Conservation (phyloP, 2,888 invertebrate species). For the Brachyptera putata region DNA sequence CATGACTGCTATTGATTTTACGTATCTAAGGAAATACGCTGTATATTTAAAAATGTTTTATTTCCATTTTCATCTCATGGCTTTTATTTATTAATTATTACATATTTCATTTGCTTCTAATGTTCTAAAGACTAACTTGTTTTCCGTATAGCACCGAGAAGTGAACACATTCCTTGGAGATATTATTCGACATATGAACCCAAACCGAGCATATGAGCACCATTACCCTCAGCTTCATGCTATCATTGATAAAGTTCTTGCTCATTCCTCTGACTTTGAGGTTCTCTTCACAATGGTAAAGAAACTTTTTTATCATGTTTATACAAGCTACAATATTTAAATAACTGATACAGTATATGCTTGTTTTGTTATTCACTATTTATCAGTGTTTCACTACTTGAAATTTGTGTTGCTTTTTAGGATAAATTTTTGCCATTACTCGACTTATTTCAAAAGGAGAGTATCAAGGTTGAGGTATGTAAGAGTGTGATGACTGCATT, state of each 20-base stretch:
- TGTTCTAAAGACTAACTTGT: constrained; percentile 22
- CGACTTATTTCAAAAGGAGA: constrained; percentile 84
- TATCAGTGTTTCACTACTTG: no score
- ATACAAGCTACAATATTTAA: no score
- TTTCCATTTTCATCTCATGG: neutral
- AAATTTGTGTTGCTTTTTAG: constrained; percentile 48
- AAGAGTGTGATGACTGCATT: constrained; percentile 64
- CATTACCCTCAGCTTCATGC: constrained; percentile 73
- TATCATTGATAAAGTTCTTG: constrained; percentile 70
- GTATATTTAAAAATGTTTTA: no score
- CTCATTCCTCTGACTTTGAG: constrained; percentile 72
- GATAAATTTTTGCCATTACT: constrained; percentile 87
- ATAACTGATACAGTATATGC: no score
- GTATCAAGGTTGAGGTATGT: constrained; percentile 75
- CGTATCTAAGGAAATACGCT: no score
- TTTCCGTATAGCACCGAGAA: constrained; percentile 65
- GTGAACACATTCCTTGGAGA: constrained; percentile 81
- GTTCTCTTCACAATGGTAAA: constrained; percentile 73
- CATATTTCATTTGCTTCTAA: neutral
- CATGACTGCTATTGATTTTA: no score
- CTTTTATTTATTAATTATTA: neutral
- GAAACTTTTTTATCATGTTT: no score
- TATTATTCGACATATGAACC: constrained; percentile 76
- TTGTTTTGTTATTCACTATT: no score
- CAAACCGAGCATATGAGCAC: constrained; percentile 72